phyloP scores from a whole-genome alignment of 2,888 invertebrate genomes.

The Diadegma fenestrale region DNA sequence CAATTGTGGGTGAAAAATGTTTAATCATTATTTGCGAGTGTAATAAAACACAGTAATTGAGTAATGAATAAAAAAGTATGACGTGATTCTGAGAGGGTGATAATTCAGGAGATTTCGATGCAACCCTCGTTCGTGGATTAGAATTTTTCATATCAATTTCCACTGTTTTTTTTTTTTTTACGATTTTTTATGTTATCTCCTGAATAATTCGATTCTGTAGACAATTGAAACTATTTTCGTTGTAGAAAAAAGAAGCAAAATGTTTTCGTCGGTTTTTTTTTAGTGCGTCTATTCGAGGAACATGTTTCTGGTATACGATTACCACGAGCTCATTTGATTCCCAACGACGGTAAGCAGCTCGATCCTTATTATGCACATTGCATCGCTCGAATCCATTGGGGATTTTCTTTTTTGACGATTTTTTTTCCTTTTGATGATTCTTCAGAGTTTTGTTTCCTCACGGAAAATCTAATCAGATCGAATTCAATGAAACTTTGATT shows the following conservation, averaged over 20 bases:
- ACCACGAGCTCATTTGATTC: constrained; percentile 36
- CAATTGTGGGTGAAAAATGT: neutral
- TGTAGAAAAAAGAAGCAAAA: constrained; percentile 18
- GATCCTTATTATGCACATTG: constrained; percentile 30
- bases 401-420: neutral
- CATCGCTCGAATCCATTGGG: constrained; percentile 3
- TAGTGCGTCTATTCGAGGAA: constrained; percentile 60
- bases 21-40: neutral
- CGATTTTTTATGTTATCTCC: neutral
- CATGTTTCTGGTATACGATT: constrained; percentile 52
- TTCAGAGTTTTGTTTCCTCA: neutral
- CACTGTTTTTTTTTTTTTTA: neutral
- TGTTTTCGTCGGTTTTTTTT: neutral
- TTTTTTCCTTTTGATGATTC: neutral
- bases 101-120: neutral
- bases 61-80: constrained; percentile 1
- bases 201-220: neutral
- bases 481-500: neutral
- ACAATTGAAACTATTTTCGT: neutral
- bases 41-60: neutral
- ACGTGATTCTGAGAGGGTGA: neutral
- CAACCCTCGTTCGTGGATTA: neutral
- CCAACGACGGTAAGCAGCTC: constrained; percentile 29
- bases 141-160: neutral
- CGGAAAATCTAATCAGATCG: neutral